These are phyloP conservation scores for Drosophila ochracea DNA, from an alignment of 2,888 invertebrate genomes.

Conservation along the genomic window DNA sequence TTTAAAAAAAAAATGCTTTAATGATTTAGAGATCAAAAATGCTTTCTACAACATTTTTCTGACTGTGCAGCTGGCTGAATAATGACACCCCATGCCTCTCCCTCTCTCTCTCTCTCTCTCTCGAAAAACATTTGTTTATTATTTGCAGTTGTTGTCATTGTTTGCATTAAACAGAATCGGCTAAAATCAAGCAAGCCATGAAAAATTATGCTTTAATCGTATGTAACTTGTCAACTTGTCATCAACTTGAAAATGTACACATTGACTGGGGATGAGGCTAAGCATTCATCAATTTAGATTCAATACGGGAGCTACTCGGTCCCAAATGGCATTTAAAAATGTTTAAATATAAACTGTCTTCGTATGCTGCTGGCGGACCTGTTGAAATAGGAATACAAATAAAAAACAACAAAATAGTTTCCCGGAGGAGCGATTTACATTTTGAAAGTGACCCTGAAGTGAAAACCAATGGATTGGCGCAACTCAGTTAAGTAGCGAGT, in stretches of 20 bases:
- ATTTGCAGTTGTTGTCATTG: background rate
- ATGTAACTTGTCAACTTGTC: background rate
- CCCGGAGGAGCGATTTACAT: background rate
- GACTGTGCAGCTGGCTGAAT: background rate
- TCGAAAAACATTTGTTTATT: background rate
- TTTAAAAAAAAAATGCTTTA: no score
- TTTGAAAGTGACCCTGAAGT: background rate
- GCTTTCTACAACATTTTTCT: background rate
- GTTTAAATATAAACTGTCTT: background rate
- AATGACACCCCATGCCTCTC: background rate
- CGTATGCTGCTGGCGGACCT: background rate
- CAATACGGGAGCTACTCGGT: background rate
- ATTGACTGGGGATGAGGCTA: background rate
- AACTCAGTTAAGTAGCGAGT: background rate
- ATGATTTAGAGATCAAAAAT: no score
- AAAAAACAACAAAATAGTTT: background rate
- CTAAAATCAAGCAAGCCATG: background rate
- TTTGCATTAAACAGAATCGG: conserved; percentile 1
- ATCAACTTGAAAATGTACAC: background rate
- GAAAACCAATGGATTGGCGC: background rate
- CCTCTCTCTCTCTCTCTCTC: background rate
- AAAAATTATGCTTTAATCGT: background rate
- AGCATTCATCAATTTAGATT: background rate
- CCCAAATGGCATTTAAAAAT: background rate
- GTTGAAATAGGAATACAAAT: background rate